phyloP scores from a whole-genome alignment of 1,140 invertebrate species.

The Pentalonia nigronervosa region DNA sequence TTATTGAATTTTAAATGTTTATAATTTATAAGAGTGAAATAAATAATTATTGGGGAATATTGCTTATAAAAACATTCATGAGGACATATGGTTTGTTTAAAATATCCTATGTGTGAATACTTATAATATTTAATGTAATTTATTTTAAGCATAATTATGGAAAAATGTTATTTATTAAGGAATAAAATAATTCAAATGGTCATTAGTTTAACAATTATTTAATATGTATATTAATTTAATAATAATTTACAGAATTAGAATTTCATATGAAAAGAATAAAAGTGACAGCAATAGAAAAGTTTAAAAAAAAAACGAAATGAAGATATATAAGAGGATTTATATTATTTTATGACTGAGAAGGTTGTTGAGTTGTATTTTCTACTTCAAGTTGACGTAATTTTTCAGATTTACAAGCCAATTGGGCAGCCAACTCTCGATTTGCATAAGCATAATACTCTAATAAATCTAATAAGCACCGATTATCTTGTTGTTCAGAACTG shows the following conservation, averaged over 20 bases:
- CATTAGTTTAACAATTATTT: not conserved
- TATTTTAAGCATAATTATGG: not conserved
- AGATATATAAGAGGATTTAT: not conserved
- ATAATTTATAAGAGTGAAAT: too few species aligned
- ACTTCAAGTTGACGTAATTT: conserved; percentile 35
- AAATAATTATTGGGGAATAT: too few species aligned
- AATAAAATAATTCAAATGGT: not conserved
- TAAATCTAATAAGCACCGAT: conserved; percentile 41
- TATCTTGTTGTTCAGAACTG: conserved; percentile 15
- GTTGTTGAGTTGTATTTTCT: not conserved
- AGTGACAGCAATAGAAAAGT: not conserved
- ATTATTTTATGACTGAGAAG: not conserved
- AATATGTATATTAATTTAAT: not conserved
- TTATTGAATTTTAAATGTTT: too few species aligned
- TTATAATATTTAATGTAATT: not conserved
- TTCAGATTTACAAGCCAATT: conserved; percentile 13
- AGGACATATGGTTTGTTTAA: not conserved
- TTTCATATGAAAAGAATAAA: not conserved
- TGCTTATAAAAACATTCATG: too few species aligned
- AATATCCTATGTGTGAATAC: not conserved
- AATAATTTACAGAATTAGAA: not conserved
- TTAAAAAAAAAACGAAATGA: not conserved
- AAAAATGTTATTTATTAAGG: not conserved
- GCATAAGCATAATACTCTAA: conserved; percentile 46
- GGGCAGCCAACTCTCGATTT: conserved; percentile 17